Conservation (phyloP, 2,888 invertebrate genomes). For the Leptopterna dolabrata region DNA sequence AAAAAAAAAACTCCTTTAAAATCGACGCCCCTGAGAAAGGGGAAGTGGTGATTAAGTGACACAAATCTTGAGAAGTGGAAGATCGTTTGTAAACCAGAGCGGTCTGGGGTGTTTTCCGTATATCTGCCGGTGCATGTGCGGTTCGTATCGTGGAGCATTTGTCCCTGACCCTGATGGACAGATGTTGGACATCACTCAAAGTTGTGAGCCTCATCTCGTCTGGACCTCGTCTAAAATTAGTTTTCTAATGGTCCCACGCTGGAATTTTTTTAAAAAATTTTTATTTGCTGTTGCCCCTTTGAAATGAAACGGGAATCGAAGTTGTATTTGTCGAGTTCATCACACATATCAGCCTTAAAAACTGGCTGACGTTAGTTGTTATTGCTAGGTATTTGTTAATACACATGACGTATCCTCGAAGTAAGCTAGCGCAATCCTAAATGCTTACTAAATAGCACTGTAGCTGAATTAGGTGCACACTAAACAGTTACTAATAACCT, state of each 20-base stretch:
- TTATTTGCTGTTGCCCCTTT: no score
- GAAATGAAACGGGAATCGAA: background rate
- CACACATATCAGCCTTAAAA: no score
- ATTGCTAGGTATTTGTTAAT: no score
- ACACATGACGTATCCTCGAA: no score
- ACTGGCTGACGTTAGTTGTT: no score
- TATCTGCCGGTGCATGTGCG: constrained; percentile 16
- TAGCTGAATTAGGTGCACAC: no score
- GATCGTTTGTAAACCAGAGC: constrained; percentile 16
- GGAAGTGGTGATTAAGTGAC: constrained; percentile 17
- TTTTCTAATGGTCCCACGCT: background rate
- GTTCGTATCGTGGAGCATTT: constrained; percentile 19
- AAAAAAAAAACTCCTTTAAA: background rate
- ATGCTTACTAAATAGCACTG: no score
- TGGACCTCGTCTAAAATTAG: constrained; percentile 34
- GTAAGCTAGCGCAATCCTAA: no score
- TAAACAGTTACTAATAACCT: no score
- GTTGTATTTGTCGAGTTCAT: no score
- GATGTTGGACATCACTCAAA: constrained; percentile 48
- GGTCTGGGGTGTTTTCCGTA: background rate
- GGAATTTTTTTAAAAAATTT: no score
- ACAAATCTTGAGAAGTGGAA: constrained; percentile 25
- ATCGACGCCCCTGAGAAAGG: constrained; percentile 26
- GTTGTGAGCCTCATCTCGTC: background rate
- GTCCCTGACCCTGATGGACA: constrained; percentile 51